These are phyloP conservation scores for Pomatorhinus ruficollis DNA, from an alignment of 2,113 vertebrate genomes.

Conservation along the genomic window DNA sequence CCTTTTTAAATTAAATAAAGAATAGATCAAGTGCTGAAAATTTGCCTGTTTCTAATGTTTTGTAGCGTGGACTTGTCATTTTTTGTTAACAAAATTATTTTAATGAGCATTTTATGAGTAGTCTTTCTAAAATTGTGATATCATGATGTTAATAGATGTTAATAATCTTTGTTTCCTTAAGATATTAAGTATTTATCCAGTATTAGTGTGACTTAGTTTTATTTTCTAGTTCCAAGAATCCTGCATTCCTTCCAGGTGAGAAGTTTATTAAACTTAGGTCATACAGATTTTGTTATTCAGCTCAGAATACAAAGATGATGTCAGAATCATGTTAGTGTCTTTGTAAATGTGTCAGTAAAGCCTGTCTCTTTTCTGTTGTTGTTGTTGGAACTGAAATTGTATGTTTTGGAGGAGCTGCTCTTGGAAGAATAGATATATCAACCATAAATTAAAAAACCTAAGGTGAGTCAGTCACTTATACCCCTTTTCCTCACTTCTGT, in stretches of 20 bases:
- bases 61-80: neutral
- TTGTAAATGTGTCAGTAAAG: neutral
- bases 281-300: neutral
- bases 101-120: neutral
- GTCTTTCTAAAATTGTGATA: neutral
- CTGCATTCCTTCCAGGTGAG: neutral
- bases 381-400: neutral
- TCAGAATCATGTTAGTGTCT: neutral
- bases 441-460: neutral
- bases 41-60: neutral
- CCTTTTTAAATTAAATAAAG: neutral
- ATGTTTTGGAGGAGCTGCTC: neutral
- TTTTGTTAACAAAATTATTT: constrained; percentile 8
- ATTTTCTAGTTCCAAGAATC: neutral
- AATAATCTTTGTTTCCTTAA: neutral
- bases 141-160: neutral
- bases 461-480: neutral
- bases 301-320: neutral
- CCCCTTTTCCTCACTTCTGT: neutral
- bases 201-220: neutral
- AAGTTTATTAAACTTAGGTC: neutral
- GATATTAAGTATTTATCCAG: neutral
- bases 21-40: neutral
- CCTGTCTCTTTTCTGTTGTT: neutral
- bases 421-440: neutral